A percentile compares a stretch with the other conserved stretches of the same genome.
Evolutionary conservation across 2,113 vertebrate genomes (phyloP).

Genomic region (Pangasianodon gigas): DNA sequence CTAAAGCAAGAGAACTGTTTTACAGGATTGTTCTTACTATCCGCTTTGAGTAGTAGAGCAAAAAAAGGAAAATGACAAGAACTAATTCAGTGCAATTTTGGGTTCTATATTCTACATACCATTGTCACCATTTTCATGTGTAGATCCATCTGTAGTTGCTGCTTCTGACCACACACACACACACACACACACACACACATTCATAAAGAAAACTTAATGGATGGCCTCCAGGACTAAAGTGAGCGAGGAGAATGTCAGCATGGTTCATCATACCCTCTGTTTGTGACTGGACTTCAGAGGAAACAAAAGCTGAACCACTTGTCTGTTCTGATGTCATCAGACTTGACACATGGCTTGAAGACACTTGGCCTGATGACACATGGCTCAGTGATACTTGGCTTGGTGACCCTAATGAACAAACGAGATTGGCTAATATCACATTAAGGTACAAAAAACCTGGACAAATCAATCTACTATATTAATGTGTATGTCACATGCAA

Average conservation of each 20-base stretch:
- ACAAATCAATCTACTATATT: background rate
- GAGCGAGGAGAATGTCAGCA: background rate
- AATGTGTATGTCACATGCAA: slow-evolving; percentile 3
- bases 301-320: slow-evolving; percentile 29
- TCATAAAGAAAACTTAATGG: background rate
- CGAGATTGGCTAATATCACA: background rate
- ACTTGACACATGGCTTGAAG: slow-evolving; percentile 28
- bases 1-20: slow-evolving; percentile 32
- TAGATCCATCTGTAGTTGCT: slow-evolving; percentile 7
- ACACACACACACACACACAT: slow-evolving; percentile 21
- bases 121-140: slow-evolving; percentile 47
- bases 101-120: slow-evolving; percentile 35
- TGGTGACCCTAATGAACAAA: slow-evolving; percentile 17
- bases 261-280: slow-evolving; percentile 40
- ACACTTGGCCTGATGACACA: slow-evolving; percentile 35
- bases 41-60: background rate
- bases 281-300: slow-evolving; percentile 46
- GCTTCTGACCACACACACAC: slow-evolving; percentile 36
- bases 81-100: background rate
- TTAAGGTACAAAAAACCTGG: background rate
- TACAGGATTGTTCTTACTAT: slow-evolving; percentile 16
- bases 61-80: background rate
- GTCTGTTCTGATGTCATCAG: slow-evolving; percentile 6
- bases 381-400: slow-evolving; percentile 27
- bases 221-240: background rate